A percentile compares a stretch with the other conserved stretches of the same genome.
Conservation (phyloP, 2,888 invertebrate genomes). For the Pammene aurita region DNA sequence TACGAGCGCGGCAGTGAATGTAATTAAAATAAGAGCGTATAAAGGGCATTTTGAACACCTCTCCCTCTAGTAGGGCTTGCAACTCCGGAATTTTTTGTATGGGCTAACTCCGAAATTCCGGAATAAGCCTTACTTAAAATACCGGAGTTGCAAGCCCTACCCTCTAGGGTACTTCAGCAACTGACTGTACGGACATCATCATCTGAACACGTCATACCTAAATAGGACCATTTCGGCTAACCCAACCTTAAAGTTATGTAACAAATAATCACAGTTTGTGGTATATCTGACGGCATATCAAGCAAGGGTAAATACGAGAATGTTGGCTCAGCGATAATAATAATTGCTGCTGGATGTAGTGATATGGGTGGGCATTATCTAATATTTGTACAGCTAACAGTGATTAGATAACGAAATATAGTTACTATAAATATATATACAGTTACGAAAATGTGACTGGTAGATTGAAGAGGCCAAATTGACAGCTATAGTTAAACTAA, state of each 20-base stretch:
- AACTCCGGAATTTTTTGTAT: too few relatives aligned
- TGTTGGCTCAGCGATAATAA: conserved; percentile 73
- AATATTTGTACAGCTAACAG: conserved; percentile 71
- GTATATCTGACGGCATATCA: conserved; percentile 59
- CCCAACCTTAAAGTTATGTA: conserved; percentile 39
- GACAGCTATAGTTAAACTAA: neutral
- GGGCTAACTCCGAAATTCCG: too few relatives aligned
- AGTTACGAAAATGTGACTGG: conserved; percentile 55
- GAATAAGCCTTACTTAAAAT: too few relatives aligned
- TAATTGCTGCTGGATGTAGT: conserved; percentile 78
- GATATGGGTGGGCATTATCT: conserved; percentile 74
- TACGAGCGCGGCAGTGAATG: too few relatives aligned
- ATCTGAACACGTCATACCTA: too few relatives aligned
- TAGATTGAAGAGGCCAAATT: conserved; percentile 37
- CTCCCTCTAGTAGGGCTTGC: too few relatives aligned
- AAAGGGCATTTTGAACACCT: too few relatives aligned
- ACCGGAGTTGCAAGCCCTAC: too few relatives aligned
- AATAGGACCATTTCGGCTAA: neutral
- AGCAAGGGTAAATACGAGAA: conserved; percentile 53
- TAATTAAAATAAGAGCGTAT: too few relatives aligned
- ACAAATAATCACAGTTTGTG: conserved; percentile 32
- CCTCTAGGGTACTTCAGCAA: too few relatives aligned
- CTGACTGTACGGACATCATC: too few relatives aligned
- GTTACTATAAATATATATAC: conserved; percentile 62
- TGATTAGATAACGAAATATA: conserved; percentile 71